Conservation (phyloP, 1,140 invertebrate species). For the Aphidius gifuensis region DNA sequence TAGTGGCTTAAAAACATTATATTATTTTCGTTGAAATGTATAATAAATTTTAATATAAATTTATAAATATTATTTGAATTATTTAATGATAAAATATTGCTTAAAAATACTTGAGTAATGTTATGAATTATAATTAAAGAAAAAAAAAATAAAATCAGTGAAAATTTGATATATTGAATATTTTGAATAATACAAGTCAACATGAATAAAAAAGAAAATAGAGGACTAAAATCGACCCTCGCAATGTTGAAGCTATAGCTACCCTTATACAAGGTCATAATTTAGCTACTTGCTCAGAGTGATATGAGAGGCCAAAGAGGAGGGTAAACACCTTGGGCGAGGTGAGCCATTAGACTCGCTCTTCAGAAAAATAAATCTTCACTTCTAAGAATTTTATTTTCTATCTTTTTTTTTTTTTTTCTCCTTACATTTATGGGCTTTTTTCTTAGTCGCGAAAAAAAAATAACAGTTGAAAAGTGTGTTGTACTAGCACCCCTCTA, state of each 20-base stretch:
- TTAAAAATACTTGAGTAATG: too few relatives aligned
- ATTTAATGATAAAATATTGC: too few relatives aligned
- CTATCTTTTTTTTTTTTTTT: conserved; percentile 5
- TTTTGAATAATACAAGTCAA: too few relatives aligned
- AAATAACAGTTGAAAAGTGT: neutral
- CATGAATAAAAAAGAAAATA: neutral
- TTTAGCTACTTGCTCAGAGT: conserved; percentile 34
- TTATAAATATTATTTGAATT: too few relatives aligned
- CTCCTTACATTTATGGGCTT: conserved; percentile 12
- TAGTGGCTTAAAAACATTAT: too few relatives aligned
- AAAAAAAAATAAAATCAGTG: conserved; percentile 13
- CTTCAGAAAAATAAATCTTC: conserved; percentile 52
- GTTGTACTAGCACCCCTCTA: neutral
- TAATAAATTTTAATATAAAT: too few relatives aligned
- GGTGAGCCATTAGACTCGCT: conserved; percentile 42
- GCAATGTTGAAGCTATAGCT: conserved; percentile 27
- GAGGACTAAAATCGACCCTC: conserved; percentile 32
- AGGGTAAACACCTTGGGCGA: conserved; percentile 32
- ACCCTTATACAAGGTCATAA: conserved; percentile 45
- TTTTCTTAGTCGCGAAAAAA: neutral
- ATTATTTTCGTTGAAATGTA: too few relatives aligned
- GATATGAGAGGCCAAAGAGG: conserved; percentile 25
- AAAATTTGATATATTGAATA: too few relatives aligned
- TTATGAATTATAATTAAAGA: neutral
- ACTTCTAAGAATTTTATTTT: conserved; percentile 39